Base-by-base conservation (phyloP, 2,113 vertebrate genomes). In the Myotis davidii region DNA sequence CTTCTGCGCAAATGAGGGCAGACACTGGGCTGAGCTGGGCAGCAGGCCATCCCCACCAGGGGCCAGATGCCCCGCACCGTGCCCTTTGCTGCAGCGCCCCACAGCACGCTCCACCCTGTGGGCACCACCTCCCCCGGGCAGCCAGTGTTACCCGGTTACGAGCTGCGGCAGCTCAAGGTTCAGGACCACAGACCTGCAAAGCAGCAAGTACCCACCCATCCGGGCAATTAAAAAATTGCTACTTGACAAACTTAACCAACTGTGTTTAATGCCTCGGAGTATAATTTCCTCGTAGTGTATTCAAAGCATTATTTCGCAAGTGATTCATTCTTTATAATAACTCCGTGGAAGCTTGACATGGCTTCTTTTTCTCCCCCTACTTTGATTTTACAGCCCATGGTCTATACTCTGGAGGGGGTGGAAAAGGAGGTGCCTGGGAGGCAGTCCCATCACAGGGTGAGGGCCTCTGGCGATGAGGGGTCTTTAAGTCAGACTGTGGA, bases 1-100 rank as follows among this genome's bases (percentile, higher is more conserved):
- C 91, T 73, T 9, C 34, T 70, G 17, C 32, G 56, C 23, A 73
- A 91, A 93, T 12, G 86, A 91, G 81, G 88, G 77, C 81, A 56
- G 67, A 6, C 1, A 1, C 39, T n/a, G 17, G 52, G 52, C 81
- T 3, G 64, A 85, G 72, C 94, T 5, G 52, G 95, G 96, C 94
- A 69, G 48, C 8, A 0, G 54, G 91, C 91, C 93, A 91, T 3
- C 14, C 73, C 6, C 50, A 13, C 93, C 42, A 12, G 85, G 82
- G 81, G 48, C 91, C 91, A 64, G 93, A 88, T 0, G 2, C 93
- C 77, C 2, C 76, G 65, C 18, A 1, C 76, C 2, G 37, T 12
- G 74, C 39, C 67, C 84, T 72, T n/a, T 3, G 17, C 74, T 23
- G 64, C 42, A 50, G 91, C 45, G 6, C 54, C 12, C 12, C 29